Percentiles rank a stretch among this genome's conserved stretches.
phyloP scores from a whole-genome alignment of 2,113 vertebrate species.

The Chlorocebus sabaeus region DNA sequence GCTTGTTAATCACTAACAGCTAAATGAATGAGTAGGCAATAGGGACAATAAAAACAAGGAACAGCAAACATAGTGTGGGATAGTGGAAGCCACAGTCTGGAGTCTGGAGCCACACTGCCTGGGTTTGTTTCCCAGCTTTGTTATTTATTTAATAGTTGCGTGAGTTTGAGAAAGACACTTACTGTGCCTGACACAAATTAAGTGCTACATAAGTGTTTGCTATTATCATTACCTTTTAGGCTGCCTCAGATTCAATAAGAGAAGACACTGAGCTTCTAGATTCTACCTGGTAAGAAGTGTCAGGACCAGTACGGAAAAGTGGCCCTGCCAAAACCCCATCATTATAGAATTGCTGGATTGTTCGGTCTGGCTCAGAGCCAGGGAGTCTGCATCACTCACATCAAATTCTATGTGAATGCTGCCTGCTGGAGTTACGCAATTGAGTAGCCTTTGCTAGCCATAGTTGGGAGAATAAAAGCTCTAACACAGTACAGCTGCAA shows the following conservation, averaged over 20 bases:
- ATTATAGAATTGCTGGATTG: background rate
- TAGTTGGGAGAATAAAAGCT: background rate
- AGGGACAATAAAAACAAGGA: background rate
- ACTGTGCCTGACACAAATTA: background rate
- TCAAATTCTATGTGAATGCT: background rate
- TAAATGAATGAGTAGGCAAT: background rate
- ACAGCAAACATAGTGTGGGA: background rate
- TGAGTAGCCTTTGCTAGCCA: background rate
- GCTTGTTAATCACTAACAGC: background rate
- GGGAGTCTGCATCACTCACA: background rate
- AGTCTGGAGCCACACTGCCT: background rate
- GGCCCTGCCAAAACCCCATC: background rate
- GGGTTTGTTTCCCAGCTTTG: background rate
- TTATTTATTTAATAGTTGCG: background rate
- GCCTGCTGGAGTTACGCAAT: background rate
- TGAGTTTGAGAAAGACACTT: background rate
- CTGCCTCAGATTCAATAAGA: background rate
- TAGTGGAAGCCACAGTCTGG: background rate
- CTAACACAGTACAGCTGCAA: background rate
- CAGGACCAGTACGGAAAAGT: background rate
- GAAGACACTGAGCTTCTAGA: background rate
- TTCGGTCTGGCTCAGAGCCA: background rate
- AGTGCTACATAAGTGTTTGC: background rate
- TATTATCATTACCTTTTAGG: background rate
- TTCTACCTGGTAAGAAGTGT: background rate